Base-by-base conservation (phyloP, 2,113 vertebrate species). In the Prinia subflava region DNA sequence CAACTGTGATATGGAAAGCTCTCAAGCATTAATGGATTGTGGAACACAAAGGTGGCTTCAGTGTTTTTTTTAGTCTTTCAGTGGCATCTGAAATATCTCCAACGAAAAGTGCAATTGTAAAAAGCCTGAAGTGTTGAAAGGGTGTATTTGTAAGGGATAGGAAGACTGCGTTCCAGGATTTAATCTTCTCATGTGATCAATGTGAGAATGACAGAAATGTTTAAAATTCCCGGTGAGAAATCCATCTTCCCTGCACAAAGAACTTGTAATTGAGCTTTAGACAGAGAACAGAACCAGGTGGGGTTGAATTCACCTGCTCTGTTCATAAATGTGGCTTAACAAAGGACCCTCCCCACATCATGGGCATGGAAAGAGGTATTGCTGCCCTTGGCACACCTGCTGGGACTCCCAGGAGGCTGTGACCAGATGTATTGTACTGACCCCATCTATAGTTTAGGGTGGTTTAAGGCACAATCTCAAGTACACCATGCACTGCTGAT, bases 1-100 rank as follows among this genome's bases (percentile, higher is more conserved):
- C 90, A 87, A 82, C 81, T 11, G 25, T 91, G 84, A 69, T 52
- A 67, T 35, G 55, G 62, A 94, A 78, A 69, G 56, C 64, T 87
- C 75, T 89, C 63, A 71, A 81, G 73, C 76, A 41, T 93, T 83
- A 91, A 92, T 87, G 68, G 78, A 23, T 57, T 92, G 88, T 82
- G 53, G 82, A 95, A 94, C 79, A 88, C 83, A 90, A 87, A 75
- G 71, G 42, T 88, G 57, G n/a, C 60, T 91, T 93, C 5, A 2
- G 23, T 69, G 87, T 47, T 22, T 86, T 42, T 49, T 77, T 74
- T 25, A 33, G 55, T 76, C 47, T 7, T 49, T 35, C 8, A 63
- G 64, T 33, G 27, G 62, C 24, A 13, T 94, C 60, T 82, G 62
- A 90, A 85, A 75, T 22, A 30, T 76, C 90, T 91, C 71, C 27